Percentiles rank a stretch among this genome's conserved stretches.
phyloP scores from a whole-genome alignment of 2,797 vertebrate species.

The Pseudocheirus occidentalis region DNA sequence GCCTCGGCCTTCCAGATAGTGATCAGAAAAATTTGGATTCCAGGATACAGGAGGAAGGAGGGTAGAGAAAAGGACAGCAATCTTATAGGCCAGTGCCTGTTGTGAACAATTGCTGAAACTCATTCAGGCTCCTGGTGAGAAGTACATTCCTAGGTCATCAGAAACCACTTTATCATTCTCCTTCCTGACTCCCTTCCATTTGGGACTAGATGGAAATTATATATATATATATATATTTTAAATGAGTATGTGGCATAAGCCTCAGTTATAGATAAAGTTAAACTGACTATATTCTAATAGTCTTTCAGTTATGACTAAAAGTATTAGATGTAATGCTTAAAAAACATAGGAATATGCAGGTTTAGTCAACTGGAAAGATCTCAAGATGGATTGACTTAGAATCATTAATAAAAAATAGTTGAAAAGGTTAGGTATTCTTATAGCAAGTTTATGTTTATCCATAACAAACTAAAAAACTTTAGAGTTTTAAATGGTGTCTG shows the following conservation, averaged over 20 bases:
- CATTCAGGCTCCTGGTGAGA: background rate
- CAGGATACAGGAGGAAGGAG: background rate
- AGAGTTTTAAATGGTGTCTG: background rate
- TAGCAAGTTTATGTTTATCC: background rate
- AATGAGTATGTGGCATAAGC: background rate
- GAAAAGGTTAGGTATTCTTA: background rate
- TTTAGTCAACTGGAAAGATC: background rate
- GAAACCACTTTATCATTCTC: background rate
- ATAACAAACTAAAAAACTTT: slow-evolving; percentile 6
- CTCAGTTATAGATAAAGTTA: background rate
- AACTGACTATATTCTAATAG: background rate
- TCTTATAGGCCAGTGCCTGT: background rate
- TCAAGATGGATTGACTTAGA: background rate
- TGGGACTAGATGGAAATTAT: background rate
- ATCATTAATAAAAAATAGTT: background rate
- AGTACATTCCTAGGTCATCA: background rate
- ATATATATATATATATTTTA: background rate
- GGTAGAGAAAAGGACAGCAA: background rate
- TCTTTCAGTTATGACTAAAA: background rate
- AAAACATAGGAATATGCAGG: background rate
- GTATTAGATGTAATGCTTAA: background rate
- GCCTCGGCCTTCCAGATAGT: background rate
- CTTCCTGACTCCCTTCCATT: background rate
- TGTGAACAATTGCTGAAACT: background rate
- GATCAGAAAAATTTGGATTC: background rate